Percentiles rank a stretch among this genome's conserved stretches.
Evolutionary conservation across 2,888 invertebrate species (phyloP).

Genomic region (Chrysolina oricalcia): DNA sequence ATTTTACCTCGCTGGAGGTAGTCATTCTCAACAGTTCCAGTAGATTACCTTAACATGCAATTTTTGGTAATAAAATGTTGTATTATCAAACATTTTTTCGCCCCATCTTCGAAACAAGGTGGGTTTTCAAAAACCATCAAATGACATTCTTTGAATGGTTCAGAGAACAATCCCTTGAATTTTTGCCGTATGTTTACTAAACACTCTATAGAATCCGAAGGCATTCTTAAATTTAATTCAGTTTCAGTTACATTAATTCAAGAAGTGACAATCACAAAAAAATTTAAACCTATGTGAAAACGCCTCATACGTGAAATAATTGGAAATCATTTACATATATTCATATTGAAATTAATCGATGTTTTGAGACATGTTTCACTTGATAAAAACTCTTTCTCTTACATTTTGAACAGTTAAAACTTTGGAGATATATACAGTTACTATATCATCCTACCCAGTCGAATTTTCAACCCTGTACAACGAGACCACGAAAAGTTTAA

Average conservation of each 20-base stretch:
- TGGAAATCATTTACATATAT: slow-evolving; percentile 20
- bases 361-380: slow-evolving; percentile 42
- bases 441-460: slow-evolving; percentile 34
- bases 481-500: slow-evolving; percentile 7
- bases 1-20: too few species aligned
- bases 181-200: too few species aligned
- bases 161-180: too few species aligned
- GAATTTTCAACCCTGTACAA: slow-evolving; percentile 38
- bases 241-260: slow-evolving; percentile 9
- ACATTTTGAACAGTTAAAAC: slow-evolving; percentile 40
- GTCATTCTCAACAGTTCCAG: too few species aligned
- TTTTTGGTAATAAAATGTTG: too few species aligned
- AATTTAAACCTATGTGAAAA: neutral
- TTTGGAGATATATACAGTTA: slow-evolving; percentile 39
- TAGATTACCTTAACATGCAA: too few species aligned
- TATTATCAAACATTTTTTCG: too few species aligned
- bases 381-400: slow-evolving; percentile 38
- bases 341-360: slow-evolving; percentile 41
- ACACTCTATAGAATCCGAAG: neutral
- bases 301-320: neutral
- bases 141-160: too few species aligned
- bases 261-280: neutral
- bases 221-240: neutral
- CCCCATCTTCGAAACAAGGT: too few species aligned
- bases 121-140: too few species aligned